Evolutionary conservation across 1,140 invertebrate genomes (phyloP), one percentile per base, ranked within the genome.

Genomic region (Polyergus mexicanus): DNA sequence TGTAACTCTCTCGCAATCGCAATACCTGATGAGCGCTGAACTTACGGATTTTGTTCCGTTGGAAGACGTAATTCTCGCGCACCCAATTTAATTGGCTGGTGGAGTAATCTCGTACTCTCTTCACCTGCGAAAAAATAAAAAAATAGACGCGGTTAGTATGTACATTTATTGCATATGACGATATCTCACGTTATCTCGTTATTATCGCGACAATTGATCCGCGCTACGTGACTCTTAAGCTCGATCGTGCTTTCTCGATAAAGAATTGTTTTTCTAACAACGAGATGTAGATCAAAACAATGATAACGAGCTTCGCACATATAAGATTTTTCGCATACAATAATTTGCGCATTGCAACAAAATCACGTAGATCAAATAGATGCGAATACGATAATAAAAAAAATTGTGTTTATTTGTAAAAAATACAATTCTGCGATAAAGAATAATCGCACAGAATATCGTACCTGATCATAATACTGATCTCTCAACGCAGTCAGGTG

Each of bases 61-160:
- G 98, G 96, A 98, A 98, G 91, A 99, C 97, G 94, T 99, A 99
- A 94, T 98, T 99, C 93, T 99, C 98, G 69, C 98, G 96, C 69
- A 99, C 98, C 97, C 98, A 98, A 93, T 98, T 98, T 86, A 99
- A 95, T 94, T 99, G 98, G 84, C 96, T 96, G 4, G 97, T 97
- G 10, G 98, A 98, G 93, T 99, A 99, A 91, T 98, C 98, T 65
- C 98, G 96, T n/a, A 98, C 98, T 88, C 97, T 96, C 93, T 97
- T 97, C 63, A 98, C 97, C 97, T 98, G 88, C 87, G 56, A 63
- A n/a, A 47, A n/a, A 68, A 19, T 75, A 86, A 47, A 81, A 83
- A 63, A 76, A 86, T 51, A 68, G 22, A 83, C 38, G 35, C 35
- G 51, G 3, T 35, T 81, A 81, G 25, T 51, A 71, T 58, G 11